phyloP scores from a whole-genome alignment of 2,888 invertebrate genomes.

The Anorthoa munda region DNA sequence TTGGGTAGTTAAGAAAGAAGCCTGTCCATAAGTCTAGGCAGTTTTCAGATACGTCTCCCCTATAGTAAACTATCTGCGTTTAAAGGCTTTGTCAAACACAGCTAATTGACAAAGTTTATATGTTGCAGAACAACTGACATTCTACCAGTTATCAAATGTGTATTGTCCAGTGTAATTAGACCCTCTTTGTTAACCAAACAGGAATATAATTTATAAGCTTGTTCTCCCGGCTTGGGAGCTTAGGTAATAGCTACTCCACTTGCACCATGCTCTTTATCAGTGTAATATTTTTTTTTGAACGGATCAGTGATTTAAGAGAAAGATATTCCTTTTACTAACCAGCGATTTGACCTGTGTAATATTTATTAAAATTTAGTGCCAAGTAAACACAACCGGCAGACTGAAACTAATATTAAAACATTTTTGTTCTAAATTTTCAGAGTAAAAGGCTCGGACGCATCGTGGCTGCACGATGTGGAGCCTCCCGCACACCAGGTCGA shows the following conservation, averaged over 20 bases:
- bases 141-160: not conserved
- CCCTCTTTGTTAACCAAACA: not conserved
- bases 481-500: slow-evolving; percentile 94
- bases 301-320: no score
- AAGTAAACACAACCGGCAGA: not conserved
- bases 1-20: slow-evolving; percentile 81
- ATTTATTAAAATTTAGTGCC: no score
- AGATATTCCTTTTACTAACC: no score
- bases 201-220: not conserved
- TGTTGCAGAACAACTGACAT: slow-evolving; percentile 51
- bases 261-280: no score
- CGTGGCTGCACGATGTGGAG: slow-evolving; percentile 96
- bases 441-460: slow-evolving; percentile 96
- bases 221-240: no score
- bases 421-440: slow-evolving; percentile 82
- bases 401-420: not conserved
- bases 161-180: not conserved
- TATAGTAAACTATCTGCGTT: slow-evolving; percentile 71
- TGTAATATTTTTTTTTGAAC: no score
- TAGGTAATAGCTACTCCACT: no score
- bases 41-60: slow-evolving; percentile 83
- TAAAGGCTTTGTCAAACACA: slow-evolving; percentile 71
- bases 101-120: slow-evolving; percentile 68
- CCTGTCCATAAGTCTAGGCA: slow-evolving; percentile 71
- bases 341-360: no score